Base-by-base conservation (phyloP, 2,888 invertebrate genomes). In the Megastigmus dorsalis region DNA sequence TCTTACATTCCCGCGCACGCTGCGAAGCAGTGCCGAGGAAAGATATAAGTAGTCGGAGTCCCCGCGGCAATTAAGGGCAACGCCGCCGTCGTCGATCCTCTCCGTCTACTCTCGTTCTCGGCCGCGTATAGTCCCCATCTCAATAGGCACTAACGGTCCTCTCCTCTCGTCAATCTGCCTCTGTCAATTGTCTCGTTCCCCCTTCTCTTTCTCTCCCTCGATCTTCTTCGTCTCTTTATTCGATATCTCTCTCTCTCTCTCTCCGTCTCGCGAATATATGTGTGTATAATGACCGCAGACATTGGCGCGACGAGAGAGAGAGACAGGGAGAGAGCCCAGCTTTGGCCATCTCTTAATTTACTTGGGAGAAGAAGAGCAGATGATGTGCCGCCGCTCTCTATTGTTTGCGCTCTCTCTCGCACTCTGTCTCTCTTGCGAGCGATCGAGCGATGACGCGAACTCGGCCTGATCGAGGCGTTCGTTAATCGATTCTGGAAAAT, bases 131-230 rank as follows among this genome's bases (percentile, higher is more conserved):
- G n/a, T 30, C 43, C 30, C 3, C 33, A 30, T 69, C 72, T 74
- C 76, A 75, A 75, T 77, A 63, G 73, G 73, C 73, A 75, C 70
- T 77, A 77, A 77, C 77, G 75, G 74, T 69, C 71, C 68, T n/a
- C n/a, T n/a, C n/a, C n/a, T n/a, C n/a, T 78, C 68, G 73, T 78
- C 78, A 75, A 78, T 78, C 77, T 63, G 76, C 59, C 75, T 78
- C 75, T 77, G 75, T 77, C 77, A 78, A 78, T 78, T 78, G 78
- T 74, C 77, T 75, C 76, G 55, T 63, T 45, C 69, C 55, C n/a
- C 36, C 59, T 60, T 45, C 68, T 28, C n/a, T 28, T 13, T 13
- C 50, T 26, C 10, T 13, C 7, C 43, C 7, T 6, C 20, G 30
- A 10, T 38, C 20, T 18, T 28, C 55, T 20, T 57, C 33, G 1